phyloP scores from a whole-genome alignment of 2,797 vertebrate species.

The Gobio occitaniae region DNA sequence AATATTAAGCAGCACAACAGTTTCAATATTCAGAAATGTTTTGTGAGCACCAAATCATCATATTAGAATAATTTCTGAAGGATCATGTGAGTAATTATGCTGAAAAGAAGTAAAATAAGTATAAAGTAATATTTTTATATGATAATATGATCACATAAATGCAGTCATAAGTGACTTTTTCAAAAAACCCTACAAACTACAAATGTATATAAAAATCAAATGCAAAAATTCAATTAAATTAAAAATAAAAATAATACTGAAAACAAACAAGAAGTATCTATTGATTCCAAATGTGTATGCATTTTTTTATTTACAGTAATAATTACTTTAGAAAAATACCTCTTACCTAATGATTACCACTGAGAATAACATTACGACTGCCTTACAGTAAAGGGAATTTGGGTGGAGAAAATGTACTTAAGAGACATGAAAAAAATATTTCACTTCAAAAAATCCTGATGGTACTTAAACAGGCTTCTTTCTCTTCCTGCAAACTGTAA shows the following conservation, averaged over 20 bases:
- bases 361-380: background rate
- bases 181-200: background rate
- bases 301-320: background rate
- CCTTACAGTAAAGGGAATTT: background rate
- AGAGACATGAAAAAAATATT: background rate
- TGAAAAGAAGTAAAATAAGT: background rate
- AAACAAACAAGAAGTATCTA: background rate
- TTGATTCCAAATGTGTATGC: background rate
- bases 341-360: background rate
- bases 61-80: background rate
- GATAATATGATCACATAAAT: too few species aligned
- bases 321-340: background rate
- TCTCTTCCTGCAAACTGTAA: background rate
- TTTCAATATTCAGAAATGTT: too few species aligned
- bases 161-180: too few species aligned
- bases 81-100: background rate
- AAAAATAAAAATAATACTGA: background rate
- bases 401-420: background rate
- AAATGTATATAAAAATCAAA: background rate
- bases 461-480: slow-evolving; percentile 3
- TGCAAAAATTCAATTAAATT: background rate
- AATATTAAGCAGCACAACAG: too few species aligned
- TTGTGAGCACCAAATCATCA: too few species aligned
- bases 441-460: background rate
- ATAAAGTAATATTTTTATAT: too few species aligned